Percentiles rank a stretch among this genome's conserved stretches.
Conservation (phyloP, 2,888 invertebrate genomes). For the Tricholauxania praeusta region DNA sequence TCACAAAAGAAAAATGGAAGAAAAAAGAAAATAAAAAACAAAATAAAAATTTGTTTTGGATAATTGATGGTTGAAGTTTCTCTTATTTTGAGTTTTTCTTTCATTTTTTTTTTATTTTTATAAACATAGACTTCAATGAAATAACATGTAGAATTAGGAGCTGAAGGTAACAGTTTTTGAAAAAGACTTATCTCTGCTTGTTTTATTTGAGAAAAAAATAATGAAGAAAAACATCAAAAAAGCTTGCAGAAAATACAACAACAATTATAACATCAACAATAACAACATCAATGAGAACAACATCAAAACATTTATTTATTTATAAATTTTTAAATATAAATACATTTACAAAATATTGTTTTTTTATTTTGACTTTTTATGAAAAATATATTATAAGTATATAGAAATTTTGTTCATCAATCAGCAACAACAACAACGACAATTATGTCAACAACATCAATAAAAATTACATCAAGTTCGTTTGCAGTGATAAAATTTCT, state of each 20-base stretch:
- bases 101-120: conserved; percentile 6
- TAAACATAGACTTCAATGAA: not conserved
- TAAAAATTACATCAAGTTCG: conserved; percentile 56
- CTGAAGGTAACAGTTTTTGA: not conserved
- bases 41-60: conserved; percentile 8
- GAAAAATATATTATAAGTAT: not conserved
- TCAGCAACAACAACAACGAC: conserved; percentile 43
- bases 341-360: conserved; percentile 22
- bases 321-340: conserved; percentile 4
- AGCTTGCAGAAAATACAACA: conserved; percentile 39
- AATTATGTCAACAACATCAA: conserved; percentile 58
- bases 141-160: too few species aligned
- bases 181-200: conserved; percentile 16
- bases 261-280: conserved; percentile 24
- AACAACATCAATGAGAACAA: conserved; percentile 50
- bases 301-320: conserved; percentile 48
- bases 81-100: conserved; percentile 27
- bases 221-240: conserved; percentile 41
- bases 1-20: conserved; percentile 9
- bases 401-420: conserved; percentile 7
- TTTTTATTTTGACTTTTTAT: conserved; percentile 14
- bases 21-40: conserved; percentile 17
- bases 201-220: conserved; percentile 27
- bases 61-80: conserved; percentile 30
- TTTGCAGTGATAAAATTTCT: not conserved